Evolutionary conservation across 2,113 vertebrate species (phyloP), one percentile per base, ranked within the genome.

Genomic region (Alethe diademata): DNA sequence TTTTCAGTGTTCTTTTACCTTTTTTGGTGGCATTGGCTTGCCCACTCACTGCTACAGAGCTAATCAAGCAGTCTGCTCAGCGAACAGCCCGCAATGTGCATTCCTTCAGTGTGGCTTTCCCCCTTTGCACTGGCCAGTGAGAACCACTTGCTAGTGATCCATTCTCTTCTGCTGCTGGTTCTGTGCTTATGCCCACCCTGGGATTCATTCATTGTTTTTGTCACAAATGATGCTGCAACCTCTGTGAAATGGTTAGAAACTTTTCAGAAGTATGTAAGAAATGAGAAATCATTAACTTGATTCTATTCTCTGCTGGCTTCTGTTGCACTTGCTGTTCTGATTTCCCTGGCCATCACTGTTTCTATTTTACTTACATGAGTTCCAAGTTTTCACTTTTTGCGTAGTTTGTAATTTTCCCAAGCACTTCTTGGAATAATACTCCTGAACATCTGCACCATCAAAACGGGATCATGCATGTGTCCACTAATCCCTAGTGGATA

Each of bases 11-110:
- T 45, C 48, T 5, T 53, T 90, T 79, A 19, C 11, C 1, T 33
- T 92, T 92, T 92, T 54, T 25, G 7, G 11, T 43, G 60, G 5
- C 15, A 12, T 25, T 47, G 45, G 6, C 19, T 92, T 64, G 14
- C 25, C 42, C 38, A 4, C 13, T 86, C 2, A 12, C 28, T 36
- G 12, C 15, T 74, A 6, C 1, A 1, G 47, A 54, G 31, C 18
- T 67, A 60, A 47, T 16, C 28, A 35, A 74, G 24, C 2, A 10
- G 19, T 56, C 43, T 81, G 31, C 47, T 66, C 9, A 9, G 20
- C 0, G 0, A 70, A 19, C 15, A 8, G 16, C 50, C 43, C 57
- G 22, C 31, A 16, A 2, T 11, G 25, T 43, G 48, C 1, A 0
- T 72, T 61, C 25, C 24, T 62, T 60, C 25, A 3, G 0, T 9